Evolutionary conservation across 2,797 vertebrate genomes (phyloP), one percentile per base, ranked within the genome.

Genomic region (Peromyscus eremicus): DNA sequence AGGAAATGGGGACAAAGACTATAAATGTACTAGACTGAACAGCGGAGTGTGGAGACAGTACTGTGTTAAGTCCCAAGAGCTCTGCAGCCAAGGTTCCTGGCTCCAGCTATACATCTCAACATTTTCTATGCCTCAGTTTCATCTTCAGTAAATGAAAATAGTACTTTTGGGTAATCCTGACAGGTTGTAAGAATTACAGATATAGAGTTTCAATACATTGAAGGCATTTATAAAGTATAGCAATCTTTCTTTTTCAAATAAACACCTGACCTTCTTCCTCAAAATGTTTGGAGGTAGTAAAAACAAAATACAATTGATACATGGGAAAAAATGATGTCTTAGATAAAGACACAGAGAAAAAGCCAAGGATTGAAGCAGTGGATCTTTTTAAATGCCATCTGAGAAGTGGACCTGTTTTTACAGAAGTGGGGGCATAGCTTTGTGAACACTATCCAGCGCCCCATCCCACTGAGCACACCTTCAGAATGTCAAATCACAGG

Each of bases 271-370:
- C 1, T 52, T 79, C 5, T 75, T 94, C 80, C 32, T 2, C 46
- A 83, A 93, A 91, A 71, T 80, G 34, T 86, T 89, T 81, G 46
- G 87, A 81, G 6, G 57, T 57, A 73, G 17, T 16, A 93, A 40
- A 89, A 92, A 87, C n/a, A 97, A 95, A 94, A 85, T 82, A 60
- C 1, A 96, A 80, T 57, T 90, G 89, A 82, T 86, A 79, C 25
- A 23, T 80, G 9, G 21, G 29, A 76, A 88, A 79, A 84, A 43
- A 92, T 80, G 11, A 84, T 95, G 1, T 88, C 7, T 55, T 80
- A 88, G 92, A 6, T 34, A 89, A 88, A 19, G 40, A 84, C n/a
- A 92, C 32, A 76, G 94, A 94, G 94, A 83, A 29, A 89, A 91
- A 82, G 11, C 21, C 80, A 87, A 37, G 10, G 40, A 32, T 73